Conservation (phyloP, 2,888 invertebrate genomes). For the Coecobrya sp. region DNA sequence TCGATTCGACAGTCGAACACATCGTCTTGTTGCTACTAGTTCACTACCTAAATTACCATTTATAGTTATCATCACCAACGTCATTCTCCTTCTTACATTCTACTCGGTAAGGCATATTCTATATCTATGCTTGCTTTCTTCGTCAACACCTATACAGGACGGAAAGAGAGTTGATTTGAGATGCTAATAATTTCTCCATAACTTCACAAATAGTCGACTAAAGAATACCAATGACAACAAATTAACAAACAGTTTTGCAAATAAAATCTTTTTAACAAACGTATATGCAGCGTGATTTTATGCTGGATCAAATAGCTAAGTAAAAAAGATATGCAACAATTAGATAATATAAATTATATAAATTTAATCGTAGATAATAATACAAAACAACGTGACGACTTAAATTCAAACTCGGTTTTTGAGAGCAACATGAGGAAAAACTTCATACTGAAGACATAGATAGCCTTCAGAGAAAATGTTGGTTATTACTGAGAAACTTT, state of each 20-base stretch:
- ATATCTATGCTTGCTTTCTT: background rate
- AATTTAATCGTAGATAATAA: no score
- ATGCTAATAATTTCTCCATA: background rate
- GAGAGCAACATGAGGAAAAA: background rate
- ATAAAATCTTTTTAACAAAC: background rate
- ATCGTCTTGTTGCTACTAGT: background rate
- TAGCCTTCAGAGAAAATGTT: background rate
- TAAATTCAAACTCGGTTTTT: background rate
- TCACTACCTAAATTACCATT: background rate
- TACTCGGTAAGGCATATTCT: background rate
- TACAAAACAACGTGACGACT: background rate
- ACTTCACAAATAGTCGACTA: background rate
- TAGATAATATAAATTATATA: background rate
- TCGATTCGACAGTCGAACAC: background rate
- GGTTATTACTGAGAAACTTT: background rate
- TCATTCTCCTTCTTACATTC: no score
- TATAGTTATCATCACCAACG: background rate
- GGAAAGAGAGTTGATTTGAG: background rate
- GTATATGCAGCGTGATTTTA: background rate
- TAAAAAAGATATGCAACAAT: constrained; percentile 10
- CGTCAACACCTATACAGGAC: background rate
- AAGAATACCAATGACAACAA: background rate
- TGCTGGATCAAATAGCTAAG: background rate
- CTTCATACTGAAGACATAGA: background rate
- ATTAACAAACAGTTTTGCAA: background rate